Base-by-base conservation (phyloP, 2,888 invertebrate genomes). In the Amaurobius ferox region DNA sequence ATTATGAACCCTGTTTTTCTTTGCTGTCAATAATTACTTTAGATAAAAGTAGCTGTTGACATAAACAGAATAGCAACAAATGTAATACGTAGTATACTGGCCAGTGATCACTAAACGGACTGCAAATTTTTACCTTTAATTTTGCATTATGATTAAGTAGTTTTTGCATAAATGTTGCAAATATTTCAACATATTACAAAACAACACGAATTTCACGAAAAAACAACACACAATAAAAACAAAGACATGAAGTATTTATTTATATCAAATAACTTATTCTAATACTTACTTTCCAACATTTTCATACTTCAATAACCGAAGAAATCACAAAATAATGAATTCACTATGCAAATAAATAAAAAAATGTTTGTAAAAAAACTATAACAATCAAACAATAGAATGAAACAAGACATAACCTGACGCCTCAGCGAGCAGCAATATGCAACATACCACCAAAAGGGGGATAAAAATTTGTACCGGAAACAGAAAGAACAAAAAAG, bases 261-360 rank as follows among this genome's bases (percentile, higher is more conserved):
- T 80, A 62, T 85, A 85, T 77, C 72, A 85, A 85, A 85, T 85
- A 85, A 85, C 83, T 85, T 72, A 85, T 72, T 64, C 83, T 85
- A 85, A 77, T 48, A 85, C 32, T 83, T 77, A 64, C 23, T 68
- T n/a, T 68, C 40, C 68, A 68, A 68, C 68, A 68, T 70, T 72
- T 55, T 72, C 48, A 85, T 72, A 76, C 62, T 79, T 86, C 70
- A 79, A 62, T 48, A 74, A 86, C 74, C 86, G 76, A 79, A 79
- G 35, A 79, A 86, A 55, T 76, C 16, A 35, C 61, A 61, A 55
- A 48, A 79, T 40, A 70, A 76, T 70, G 79, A 79, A 86, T 71
- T 39, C 74, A 79, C 79, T 86, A 86, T 79, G 79, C 62, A 68
- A 64, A 78, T 66, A 85, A 76, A 85, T 64, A 77, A 66, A 71